Conservation (phyloP, 2,797 vertebrate genomes). For the Falco biarmicus region DNA sequence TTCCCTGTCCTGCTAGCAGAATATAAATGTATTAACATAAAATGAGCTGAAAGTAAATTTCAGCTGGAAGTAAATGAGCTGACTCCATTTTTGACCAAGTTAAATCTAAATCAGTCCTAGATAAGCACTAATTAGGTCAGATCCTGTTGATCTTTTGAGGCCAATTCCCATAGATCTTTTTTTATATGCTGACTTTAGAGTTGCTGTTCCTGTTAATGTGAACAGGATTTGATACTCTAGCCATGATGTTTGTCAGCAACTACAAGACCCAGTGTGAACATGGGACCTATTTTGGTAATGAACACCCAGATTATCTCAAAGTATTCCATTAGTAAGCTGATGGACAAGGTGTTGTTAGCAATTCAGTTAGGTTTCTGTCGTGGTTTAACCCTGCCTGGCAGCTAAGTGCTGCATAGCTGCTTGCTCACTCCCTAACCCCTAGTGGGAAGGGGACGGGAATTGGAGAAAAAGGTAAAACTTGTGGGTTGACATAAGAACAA, state of each 20-base stretch:
- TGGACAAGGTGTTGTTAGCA: not conserved
- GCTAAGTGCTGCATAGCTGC: too few relatives aligned
- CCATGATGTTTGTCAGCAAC: rapidly evolving
- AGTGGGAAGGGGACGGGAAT: too few relatives aligned
- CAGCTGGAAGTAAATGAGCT: not conserved
- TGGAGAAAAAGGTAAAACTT: too few relatives aligned
- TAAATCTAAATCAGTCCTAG: not conserved
- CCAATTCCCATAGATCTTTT: not conserved
- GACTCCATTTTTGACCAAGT: not conserved
- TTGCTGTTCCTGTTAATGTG: not conserved
- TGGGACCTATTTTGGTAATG: not conserved
- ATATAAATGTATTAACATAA: not conserved
- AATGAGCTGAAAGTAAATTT: not conserved
- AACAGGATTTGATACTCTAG: not conserved
- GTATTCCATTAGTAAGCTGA: not conserved
- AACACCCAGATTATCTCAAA: not conserved
- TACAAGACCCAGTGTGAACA: not conserved
- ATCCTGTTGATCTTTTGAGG: not conserved
- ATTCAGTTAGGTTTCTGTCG: not conserved
- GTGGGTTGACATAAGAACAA: too few relatives aligned
- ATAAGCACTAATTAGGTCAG: not conserved
- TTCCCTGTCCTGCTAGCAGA: not conserved
- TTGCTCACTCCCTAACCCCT: too few relatives aligned
- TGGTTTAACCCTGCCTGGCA: too few relatives aligned
- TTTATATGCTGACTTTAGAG: not conserved